phyloP scores from a whole-genome alignment of 2,797 vertebrate genomes.

The Notamacropus eugenii region DNA sequence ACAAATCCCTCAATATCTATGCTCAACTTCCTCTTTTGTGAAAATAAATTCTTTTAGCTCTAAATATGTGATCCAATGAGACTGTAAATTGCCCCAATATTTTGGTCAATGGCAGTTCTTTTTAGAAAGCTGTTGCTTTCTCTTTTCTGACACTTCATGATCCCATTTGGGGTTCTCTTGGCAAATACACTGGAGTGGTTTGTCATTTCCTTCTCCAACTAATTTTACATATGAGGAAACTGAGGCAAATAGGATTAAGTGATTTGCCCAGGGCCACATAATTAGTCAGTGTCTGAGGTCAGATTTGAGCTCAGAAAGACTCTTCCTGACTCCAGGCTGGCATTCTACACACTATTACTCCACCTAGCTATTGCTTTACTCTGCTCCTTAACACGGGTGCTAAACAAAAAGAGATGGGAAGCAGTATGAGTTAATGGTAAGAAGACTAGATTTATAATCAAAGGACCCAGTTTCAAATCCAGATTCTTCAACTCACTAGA shows the following conservation, averaged over 20 bases:
- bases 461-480: background rate
- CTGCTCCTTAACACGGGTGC: background rate
- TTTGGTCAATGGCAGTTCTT: background rate
- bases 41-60: background rate
- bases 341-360: background rate
- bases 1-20: background rate
- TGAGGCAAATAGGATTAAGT: background rate
- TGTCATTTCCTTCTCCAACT: background rate
- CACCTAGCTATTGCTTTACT: background rate
- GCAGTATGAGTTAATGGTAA: background rate
- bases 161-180: background rate
- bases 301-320: background rate
- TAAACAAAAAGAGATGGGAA: background rate
- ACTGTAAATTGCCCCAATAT: background rate
- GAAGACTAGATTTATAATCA: background rate
- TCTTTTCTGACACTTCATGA: background rate
- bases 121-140: constrained; percentile 22
- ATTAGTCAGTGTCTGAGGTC: background rate
- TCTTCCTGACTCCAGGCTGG: background rate
- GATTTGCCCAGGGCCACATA: background rate
- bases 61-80: background rate
- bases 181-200: background rate
- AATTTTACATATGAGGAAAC: background rate
- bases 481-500: background rate
- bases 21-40: background rate